A percentile compares a stretch with the other conserved stretches of the same genome.
Evolutionary conservation across 2,797 vertebrate species (phyloP).

Genomic region (Melanotaenia parkinsoni): DNA sequence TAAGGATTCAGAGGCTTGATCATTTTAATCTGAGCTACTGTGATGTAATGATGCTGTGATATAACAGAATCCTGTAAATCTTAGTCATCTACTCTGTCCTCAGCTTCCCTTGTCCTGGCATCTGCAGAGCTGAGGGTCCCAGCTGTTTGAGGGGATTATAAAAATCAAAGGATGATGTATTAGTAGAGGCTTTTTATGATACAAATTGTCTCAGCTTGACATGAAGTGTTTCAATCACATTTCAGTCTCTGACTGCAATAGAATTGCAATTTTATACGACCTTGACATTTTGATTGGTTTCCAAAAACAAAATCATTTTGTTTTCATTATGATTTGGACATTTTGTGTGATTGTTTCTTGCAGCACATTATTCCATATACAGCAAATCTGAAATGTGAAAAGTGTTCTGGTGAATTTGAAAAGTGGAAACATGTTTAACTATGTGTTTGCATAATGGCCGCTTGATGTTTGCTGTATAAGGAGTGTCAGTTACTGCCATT

Average conservation of each 20-base stretch:
- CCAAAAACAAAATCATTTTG: not conserved
- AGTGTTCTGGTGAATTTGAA: too few relatives aligned
- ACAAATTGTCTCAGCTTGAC: not conserved
- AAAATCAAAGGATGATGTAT: not conserved
- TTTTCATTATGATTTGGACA: too few relatives aligned
- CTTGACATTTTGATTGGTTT: not conserved
- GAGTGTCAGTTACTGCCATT: too few relatives aligned
- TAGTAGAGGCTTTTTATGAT: not conserved
- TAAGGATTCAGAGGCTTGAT: not conserved
- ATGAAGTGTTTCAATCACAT: not conserved
- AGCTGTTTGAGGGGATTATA: not conserved
- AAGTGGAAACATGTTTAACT: too few relatives aligned
- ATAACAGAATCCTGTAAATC: not conserved
- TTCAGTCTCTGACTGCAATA: not conserved
- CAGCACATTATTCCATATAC: too few relatives aligned
- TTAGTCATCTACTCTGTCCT: not conserved
- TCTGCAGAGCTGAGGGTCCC: not conserved
- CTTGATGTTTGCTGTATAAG: too few relatives aligned
- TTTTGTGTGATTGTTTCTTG: too few relatives aligned
- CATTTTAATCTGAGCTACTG: not conserved
- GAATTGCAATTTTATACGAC: not conserved
- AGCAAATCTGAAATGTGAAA: not conserved
- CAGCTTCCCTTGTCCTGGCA: not conserved
- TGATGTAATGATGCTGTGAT: not conserved
- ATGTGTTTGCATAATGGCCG: too few relatives aligned